Percentiles rank a stretch among this genome's conserved stretches.
These are phyloP conservation scores for Agapornis canus DNA, from an alignment of 2,797 vertebrate genomes.

Conservation along the genomic window DNA sequence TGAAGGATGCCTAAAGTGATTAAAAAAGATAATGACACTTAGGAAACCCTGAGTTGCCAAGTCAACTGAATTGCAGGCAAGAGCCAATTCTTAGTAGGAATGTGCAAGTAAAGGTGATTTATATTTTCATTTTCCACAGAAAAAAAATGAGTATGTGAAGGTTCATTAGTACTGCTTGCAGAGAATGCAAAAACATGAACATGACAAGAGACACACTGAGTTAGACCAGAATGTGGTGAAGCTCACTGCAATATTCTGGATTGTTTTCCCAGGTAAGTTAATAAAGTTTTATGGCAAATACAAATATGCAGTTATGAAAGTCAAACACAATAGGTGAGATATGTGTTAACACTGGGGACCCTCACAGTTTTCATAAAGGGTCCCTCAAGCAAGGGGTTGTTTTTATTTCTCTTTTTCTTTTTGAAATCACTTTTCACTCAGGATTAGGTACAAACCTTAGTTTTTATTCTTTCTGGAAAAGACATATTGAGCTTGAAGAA, in stretches of 20 bases:
- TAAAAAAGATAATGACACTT: background rate
- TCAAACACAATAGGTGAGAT: background rate
- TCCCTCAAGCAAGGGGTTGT: accelerated
- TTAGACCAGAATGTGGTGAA: background rate
- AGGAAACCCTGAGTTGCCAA: background rate
- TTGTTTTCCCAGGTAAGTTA: background rate
- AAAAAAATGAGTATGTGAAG: background rate
- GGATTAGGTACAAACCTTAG: background rate
- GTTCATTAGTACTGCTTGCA: background rate
- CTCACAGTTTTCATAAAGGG: background rate
- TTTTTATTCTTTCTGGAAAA: background rate
- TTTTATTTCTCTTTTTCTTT: background rate
- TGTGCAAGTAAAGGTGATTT: background rate
- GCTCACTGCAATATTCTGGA: background rate
- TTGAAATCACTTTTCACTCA: background rate
- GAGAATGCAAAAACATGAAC: background rate
- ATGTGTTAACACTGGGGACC: background rate
- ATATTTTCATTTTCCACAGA: background rate
- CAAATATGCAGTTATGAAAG: background rate
- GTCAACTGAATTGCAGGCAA: background rate
- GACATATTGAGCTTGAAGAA: background rate
- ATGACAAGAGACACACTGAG: background rate
- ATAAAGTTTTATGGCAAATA: background rate
- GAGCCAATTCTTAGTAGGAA: background rate
- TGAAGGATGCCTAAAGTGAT: background rate